Conservation (phyloP, 2,888 invertebrate genomes). For the Clunio marinus region DNA sequence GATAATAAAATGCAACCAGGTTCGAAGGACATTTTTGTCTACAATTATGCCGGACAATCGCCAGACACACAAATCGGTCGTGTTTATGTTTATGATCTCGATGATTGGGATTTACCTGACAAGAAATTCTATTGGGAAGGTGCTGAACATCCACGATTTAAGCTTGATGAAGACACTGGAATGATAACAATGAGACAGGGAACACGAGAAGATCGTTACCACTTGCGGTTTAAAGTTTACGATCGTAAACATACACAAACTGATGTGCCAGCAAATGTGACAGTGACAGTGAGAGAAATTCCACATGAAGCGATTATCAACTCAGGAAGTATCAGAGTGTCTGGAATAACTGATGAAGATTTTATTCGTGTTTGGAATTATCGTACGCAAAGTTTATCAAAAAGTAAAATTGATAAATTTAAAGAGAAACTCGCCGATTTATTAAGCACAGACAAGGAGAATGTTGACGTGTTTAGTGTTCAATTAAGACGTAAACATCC, state of each 20-base stretch:
- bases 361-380: constrained; percentile 95
- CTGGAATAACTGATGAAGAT: constrained; percentile 92
- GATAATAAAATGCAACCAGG: constrained; percentile 99
- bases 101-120: constrained; percentile 98
- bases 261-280: constrained; percentile 94
- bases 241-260: constrained; percentile 93
- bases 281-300: constrained; percentile 89
- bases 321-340: constrained; percentile 89
- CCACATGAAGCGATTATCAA: constrained; percentile 93
- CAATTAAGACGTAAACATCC: constrained; percentile 82
- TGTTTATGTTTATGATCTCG: constrained; percentile 94
- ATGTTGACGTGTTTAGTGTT: constrained; percentile 95
- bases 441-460: constrained; percentile 77
- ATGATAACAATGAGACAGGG: constrained; percentile 94
- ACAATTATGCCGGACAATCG: constrained; percentile 90
- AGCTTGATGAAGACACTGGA: constrained; percentile 84
- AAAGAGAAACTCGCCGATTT: constrained; percentile 81
- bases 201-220: constrained; percentile 81
- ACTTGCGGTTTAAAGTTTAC: constrained; percentile 79
- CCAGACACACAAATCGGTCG: constrained; percentile 88
- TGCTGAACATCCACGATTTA: constrained; percentile 79
- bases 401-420: constrained; percentile 86
- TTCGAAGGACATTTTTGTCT: constrained; percentile 93
- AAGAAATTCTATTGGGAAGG: constrained; percentile 96
- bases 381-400: constrained; percentile 74